phyloP scores from a whole-genome alignment of 2,888 invertebrate species.

The Amorpha juglandis region DNA sequence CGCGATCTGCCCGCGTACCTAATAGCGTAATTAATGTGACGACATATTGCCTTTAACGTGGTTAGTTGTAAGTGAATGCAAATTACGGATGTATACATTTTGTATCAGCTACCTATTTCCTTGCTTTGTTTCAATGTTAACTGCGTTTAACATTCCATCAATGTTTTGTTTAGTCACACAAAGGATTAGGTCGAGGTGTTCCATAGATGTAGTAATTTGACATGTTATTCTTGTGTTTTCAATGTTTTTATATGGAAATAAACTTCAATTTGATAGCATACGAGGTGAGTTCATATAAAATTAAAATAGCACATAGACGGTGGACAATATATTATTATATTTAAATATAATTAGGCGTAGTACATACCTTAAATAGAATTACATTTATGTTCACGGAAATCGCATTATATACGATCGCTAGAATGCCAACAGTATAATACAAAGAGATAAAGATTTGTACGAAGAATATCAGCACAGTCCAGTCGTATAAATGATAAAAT shows the following conservation, averaged over 20 bases:
- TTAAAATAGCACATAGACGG: slow-evolving; percentile 8
- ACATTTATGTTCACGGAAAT: slow-evolving; percentile 49
- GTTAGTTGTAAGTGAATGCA: slow-evolving; percentile 1
- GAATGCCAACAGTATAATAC: slow-evolving; percentile 64
- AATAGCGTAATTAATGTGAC: background rate
- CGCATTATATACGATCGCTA: slow-evolving; percentile 68
- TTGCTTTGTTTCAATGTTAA: slow-evolving; percentile 18
- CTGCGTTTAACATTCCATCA: slow-evolving; percentile 11
- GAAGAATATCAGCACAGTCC: slow-evolving; percentile 70
- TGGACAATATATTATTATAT: slow-evolving; percentile 22
- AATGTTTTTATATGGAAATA: background rate
- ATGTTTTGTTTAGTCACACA: slow-evolving; percentile 10
- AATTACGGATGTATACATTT: background rate
- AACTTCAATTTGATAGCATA: background rate
- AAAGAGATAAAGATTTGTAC: slow-evolving; percentile 72
- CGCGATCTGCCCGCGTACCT: no score
- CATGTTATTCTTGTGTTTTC: no score
- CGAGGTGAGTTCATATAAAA: background rate
- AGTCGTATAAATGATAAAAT: slow-evolving; percentile 52
- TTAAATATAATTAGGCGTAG: slow-evolving; percentile 26
- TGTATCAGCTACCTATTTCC: slow-evolving; percentile 3
- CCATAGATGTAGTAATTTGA: background rate
- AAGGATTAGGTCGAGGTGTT: background rate
- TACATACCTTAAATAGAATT: slow-evolving; percentile 52
- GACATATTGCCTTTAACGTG: background rate